phyloP scores from a whole-genome alignment of 2,888 invertebrate genomes.

The Poecilus cupreus region DNA sequence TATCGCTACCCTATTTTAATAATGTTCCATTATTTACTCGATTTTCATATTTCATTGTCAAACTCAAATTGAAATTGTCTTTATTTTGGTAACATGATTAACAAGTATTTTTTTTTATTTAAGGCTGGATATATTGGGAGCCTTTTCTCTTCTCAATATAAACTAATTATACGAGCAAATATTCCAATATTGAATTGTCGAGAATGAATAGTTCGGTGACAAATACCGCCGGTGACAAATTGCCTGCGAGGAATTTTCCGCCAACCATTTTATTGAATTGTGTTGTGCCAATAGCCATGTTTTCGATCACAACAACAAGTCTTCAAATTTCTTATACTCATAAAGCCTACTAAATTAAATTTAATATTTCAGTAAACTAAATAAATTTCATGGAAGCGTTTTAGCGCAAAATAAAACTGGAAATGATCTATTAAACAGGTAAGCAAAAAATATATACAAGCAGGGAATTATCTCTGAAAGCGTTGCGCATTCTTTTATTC shows the following conservation, averaged over 20 bases:
- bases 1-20: no score
- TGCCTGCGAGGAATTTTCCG: slow-evolving; percentile 22
- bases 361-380: no score
- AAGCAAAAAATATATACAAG: no score
- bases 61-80: neutral
- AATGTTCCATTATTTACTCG: neutral
- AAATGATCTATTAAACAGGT: no score
- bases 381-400: no score
- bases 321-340: neutral
- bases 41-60: neutral
- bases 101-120: neutral
- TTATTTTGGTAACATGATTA: no score
- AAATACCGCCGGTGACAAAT: slow-evolving; percentile 30
- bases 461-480: no score
- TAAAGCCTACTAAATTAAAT: no score
- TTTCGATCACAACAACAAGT: neutral
- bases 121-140: neutral
- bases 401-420: no score
- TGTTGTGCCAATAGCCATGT: slow-evolving; percentile 19
- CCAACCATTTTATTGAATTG: slow-evolving; percentile 22
- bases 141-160: neutral
- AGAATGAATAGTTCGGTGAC: slow-evolving; percentile 35
- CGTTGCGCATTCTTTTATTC: no score
- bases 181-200: slow-evolving; percentile 38
- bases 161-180: slow-evolving; percentile 36